Evolutionary conservation across 2,113 vertebrate genomes (phyloP).

Genomic region (Myotis davidii): DNA sequence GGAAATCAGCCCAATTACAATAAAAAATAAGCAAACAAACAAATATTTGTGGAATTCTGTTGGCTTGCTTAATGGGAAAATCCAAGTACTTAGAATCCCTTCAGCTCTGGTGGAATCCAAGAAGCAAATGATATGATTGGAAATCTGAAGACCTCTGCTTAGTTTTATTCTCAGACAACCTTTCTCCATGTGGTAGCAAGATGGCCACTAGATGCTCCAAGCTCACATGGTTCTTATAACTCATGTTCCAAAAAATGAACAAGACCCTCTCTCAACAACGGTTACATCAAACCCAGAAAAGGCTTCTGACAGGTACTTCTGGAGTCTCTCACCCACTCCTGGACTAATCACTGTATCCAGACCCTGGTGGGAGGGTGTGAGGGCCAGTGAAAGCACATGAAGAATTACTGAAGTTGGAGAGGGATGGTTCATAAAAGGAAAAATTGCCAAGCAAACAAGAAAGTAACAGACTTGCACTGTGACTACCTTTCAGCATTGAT

Average conservation of each 20-base stretch:
- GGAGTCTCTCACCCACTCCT: background rate
- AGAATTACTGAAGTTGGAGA: background rate
- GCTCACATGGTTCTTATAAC: background rate
- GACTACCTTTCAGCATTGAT: background rate
- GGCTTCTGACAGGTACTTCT: background rate
- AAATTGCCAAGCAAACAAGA: background rate
- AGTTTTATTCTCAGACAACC: no score
- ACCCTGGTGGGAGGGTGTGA: background rate
- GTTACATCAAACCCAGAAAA: background rate
- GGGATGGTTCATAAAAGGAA: background rate
- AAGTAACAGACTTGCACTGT: no score
- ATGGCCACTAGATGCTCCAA: background rate
- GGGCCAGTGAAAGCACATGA: background rate
- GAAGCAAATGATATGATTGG: background rate
- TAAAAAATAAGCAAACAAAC: background rate
- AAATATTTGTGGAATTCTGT: background rate
- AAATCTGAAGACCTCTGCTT: background rate
- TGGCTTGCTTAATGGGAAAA: background rate
- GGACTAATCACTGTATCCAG: background rate
- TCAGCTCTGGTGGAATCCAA: background rate
- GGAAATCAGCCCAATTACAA: background rate
- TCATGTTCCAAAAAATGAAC: background rate
- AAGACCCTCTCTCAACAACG: background rate
- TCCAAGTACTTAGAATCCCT: background rate
- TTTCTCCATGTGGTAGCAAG: background rate